Percentiles rank a stretch among this genome's conserved stretches.
phyloP scores from a whole-genome alignment of 2,888 invertebrate species.

The Ecdyonurus torrentis region DNA sequence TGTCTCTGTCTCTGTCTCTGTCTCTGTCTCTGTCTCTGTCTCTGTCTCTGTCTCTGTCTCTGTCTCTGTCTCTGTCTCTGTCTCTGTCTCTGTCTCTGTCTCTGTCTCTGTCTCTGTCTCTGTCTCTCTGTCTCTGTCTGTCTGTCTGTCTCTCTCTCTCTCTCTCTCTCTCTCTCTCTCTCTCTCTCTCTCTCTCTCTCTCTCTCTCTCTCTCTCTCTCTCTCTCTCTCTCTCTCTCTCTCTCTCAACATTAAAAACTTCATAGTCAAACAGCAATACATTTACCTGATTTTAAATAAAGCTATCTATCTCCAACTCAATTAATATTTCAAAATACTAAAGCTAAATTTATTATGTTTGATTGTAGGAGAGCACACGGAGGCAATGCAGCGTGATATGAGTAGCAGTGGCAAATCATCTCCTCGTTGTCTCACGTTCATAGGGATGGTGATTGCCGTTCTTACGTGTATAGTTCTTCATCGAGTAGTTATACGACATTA shows the following conservation, averaged over 20 bases:
- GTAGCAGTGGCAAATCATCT: background rate
- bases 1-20: background rate
- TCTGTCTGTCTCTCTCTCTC: background rate
- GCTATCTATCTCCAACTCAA: background rate
- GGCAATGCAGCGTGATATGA: constrained; percentile 1
- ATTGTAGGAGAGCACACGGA: background rate
- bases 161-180: background rate
- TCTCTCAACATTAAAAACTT: background rate
- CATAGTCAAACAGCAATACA: background rate
- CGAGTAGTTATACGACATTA: too few species aligned
- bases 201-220: background rate
- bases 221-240: background rate
- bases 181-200: too few species aligned
- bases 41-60: too few species aligned
- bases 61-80: too few species aligned
- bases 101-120: too few species aligned
- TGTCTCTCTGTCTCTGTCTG: background rate
- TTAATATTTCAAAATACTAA: background rate
- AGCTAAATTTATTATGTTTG: too few species aligned
- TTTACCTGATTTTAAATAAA: background rate
- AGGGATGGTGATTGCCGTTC: background rate
- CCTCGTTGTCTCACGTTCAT: background rate
- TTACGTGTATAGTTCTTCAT: too few species aligned
- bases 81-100: too few species aligned
- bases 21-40: too few species aligned